These are phyloP conservation scores for Nerophis ophidion DNA, from an alignment of 2,113 vertebrate species.

Conservation along the genomic window DNA sequence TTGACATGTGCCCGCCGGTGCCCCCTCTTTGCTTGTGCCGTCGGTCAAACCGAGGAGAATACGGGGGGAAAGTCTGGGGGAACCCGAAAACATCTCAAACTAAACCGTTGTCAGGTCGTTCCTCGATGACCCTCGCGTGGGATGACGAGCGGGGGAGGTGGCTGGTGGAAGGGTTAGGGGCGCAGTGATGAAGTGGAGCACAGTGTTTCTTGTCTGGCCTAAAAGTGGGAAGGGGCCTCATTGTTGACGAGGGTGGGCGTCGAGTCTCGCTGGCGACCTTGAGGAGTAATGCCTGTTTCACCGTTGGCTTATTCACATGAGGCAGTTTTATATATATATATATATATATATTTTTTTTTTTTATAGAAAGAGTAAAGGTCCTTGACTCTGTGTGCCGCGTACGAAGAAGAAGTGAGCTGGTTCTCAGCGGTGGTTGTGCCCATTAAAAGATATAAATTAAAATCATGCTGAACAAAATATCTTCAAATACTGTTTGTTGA, in stretches of 20 bases:
- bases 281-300: constrained; percentile 50
- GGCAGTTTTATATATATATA: constrained; percentile 37
- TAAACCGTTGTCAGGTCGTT: background rate
- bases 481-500: constrained; percentile 67
- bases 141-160: background rate
- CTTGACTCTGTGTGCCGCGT: constrained; percentile 37
- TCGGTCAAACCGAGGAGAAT: too few relatives aligned
- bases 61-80: too few relatives aligned
- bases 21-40: too few relatives aligned
- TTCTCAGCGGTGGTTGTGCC: constrained; percentile 29
- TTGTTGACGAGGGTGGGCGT: constrained; percentile 20
- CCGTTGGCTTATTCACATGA: constrained; percentile 52
- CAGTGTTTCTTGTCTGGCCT: constrained; percentile 45
- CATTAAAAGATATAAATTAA: constrained; percentile 69
- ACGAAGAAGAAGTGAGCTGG: constrained; percentile 6
- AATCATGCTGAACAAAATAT: constrained; percentile 34
- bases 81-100: background rate
- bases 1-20: background rate
- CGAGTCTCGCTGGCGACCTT: constrained; percentile 39
- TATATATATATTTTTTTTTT: background rate
- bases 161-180: background rate
- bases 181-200: constrained; percentile 5
- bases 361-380: constrained; percentile 54
- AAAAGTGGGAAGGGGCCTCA: constrained; percentile 29
- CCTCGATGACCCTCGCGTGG: background rate